phyloP scores from a whole-genome alignment of 2,888 invertebrate species.

The Autographa gamma region DNA sequence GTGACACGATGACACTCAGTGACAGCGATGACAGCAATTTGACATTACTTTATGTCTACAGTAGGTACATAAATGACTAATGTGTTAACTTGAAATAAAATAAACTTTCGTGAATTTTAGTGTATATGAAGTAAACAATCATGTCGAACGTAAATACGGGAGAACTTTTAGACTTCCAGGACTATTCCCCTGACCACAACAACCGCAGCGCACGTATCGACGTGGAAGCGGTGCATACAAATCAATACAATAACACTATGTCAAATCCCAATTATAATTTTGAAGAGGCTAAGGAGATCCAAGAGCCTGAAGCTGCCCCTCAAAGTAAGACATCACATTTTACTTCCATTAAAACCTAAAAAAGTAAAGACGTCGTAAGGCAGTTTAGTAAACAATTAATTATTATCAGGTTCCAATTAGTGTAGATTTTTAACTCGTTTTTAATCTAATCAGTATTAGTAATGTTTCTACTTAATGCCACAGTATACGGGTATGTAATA shows the following conservation, averaged over 20 bases:
- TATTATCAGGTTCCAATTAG: constrained; percentile 25
- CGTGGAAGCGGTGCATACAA: constrained; percentile 89
- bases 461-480: constrained; percentile 1
- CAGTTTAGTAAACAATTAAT: constrained; percentile 17
- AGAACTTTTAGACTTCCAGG: constrained; percentile 92
- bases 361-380: not conserved
- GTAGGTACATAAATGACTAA: not conserved
- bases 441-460: constrained; percentile 47
- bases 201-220: constrained; percentile 91
- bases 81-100: constrained; percentile 12
- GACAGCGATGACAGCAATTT: not conserved
- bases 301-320: constrained; percentile 72
- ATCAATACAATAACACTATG: constrained; percentile 82
- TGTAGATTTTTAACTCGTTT: constrained; percentile 27
- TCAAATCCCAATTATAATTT: constrained; percentile 79
- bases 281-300: constrained; percentile 75
- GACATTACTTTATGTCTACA: not conserved
- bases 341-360: not conserved
- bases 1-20: not conserved
- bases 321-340: constrained; percentile 67
- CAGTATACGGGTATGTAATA: not conserved
- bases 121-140: constrained; percentile 48
- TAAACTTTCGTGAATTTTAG: constrained; percentile 12
- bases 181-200: constrained; percentile 90
- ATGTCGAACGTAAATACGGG: constrained; percentile 88